Conservation (phyloP, 2,113 vertebrate genomes). For the Rhinolophus sinicus region DNA sequence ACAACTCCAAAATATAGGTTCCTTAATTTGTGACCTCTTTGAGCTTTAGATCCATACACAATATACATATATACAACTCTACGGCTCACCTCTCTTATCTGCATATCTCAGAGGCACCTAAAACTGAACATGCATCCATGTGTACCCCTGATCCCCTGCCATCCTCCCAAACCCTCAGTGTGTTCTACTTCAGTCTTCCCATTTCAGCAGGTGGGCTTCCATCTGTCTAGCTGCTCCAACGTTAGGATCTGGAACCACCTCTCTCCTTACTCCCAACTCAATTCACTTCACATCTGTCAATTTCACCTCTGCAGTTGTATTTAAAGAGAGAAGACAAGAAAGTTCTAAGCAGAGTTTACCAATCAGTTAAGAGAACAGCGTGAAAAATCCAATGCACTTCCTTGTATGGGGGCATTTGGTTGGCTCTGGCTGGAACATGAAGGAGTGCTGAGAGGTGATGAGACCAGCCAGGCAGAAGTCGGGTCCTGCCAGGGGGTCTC, state of each 20-base stretch:
- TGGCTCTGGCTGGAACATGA: neutral
- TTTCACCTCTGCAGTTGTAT: neutral
- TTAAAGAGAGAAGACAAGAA: neutral
- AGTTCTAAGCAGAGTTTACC: neutral
- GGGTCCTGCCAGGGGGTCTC: neutral
- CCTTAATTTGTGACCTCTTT: neutral
- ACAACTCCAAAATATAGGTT: neutral
- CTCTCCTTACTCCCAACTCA: neutral
- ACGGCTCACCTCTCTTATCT: neutral
- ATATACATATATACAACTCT: neutral
- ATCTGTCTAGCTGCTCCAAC: neutral
- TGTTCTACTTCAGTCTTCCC: neutral
- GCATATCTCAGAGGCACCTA: neutral
- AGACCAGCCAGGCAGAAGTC: neutral
- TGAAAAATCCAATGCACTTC: neutral
- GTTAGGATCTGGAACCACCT: too few relatives aligned
- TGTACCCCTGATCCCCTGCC: neutral
- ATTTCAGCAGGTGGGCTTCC: neutral
- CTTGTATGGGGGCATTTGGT: rapidly evolving
- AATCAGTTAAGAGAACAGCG: neutral
- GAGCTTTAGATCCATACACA: neutral
- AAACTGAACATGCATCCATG: neutral
- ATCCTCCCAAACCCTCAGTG: rapidly evolving
- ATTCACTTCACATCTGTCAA: neutral
- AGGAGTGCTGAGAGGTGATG: neutral